These are phyloP conservation scores for Pyrgus malvae DNA, from an alignment of 2,888 invertebrate genomes.

Conservation along the genomic window DNA sequence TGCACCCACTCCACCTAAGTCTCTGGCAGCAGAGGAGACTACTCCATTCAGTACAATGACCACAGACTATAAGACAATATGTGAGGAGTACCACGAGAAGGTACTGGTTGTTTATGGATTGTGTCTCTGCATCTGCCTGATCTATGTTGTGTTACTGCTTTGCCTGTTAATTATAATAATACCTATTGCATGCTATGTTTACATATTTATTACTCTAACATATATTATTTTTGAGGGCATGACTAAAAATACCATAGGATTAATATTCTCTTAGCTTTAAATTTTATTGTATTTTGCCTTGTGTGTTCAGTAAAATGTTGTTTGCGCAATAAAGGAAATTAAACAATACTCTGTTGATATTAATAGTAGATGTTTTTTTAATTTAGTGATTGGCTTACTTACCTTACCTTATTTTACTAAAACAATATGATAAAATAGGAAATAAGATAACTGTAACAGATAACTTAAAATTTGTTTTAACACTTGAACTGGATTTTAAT, in stretches of 20 bases:
- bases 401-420: slow-evolving; percentile 6
- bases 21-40: slow-evolving; percentile 61
- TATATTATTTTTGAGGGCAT: slow-evolving; percentile 42
- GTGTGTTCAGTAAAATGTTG: slow-evolving; percentile 25
- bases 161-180: slow-evolving; percentile 46
- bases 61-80: slow-evolving; percentile 87
- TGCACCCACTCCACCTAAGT: slow-evolving; percentile 52
- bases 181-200: slow-evolving; percentile 49
- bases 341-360: slow-evolving; percentile 24
- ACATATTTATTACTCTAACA: slow-evolving; percentile 43
- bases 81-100: slow-evolving; percentile 86
- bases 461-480: not conserved
- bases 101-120: slow-evolving; percentile 66
- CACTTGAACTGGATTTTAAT: slow-evolving; percentile 12
- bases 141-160: slow-evolving; percentile 35
- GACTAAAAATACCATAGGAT: slow-evolving; percentile 35
- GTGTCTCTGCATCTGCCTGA: slow-evolving; percentile 44
- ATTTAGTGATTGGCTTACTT: slow-evolving; percentile 26
- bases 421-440: not conserved
- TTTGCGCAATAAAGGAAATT: slow-evolving; percentile 20
- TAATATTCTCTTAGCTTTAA: slow-evolving; percentile 23
- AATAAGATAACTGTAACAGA: not conserved
- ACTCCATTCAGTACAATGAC: slow-evolving; percentile 82
- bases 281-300: slow-evolving; percentile 18
- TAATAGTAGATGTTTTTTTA: slow-evolving; percentile 11